These are phyloP conservation scores for Syncerus caffer DNA, from an alignment of 2,797 vertebrate genomes.

Conservation along the genomic window DNA sequence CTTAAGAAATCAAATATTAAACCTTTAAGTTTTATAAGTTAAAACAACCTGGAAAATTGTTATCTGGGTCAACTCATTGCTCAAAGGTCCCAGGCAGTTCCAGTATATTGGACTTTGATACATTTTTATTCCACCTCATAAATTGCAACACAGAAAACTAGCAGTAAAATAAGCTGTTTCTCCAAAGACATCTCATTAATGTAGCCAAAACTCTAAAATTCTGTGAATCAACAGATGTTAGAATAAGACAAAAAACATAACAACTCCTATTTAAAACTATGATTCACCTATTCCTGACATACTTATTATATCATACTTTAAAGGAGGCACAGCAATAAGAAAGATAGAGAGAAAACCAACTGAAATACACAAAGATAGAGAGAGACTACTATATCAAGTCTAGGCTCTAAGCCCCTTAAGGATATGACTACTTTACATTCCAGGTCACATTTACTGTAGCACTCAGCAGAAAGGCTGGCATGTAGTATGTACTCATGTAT, in stretches of 20 bases:
- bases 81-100: constrained; percentile 34
- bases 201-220: background rate
- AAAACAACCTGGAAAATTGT: background rate
- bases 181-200: background rate
- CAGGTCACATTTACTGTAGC: background rate
- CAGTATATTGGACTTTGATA: constrained; percentile 8
- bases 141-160: constrained; percentile 11
- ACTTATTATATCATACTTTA: background rate
- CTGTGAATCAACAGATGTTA: background rate
- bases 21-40: background rate
- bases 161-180: constrained; percentile 4
- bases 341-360: background rate
- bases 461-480: background rate
- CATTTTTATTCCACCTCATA: background rate
- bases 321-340: background rate
- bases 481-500: background rate
- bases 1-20: background rate
- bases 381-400: background rate
- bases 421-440: background rate
- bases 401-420: background rate
- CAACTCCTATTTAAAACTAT: background rate
- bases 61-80: background rate
- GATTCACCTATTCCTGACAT: background rate
- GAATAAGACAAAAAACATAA: constrained; percentile 3
- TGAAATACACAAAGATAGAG: background rate